Percentiles rank a stretch among this genome's conserved stretches.
Evolutionary conservation across 2,888 invertebrate genomes (phyloP).

Genomic region (Poecilobothrus nobilitatus): DNA sequence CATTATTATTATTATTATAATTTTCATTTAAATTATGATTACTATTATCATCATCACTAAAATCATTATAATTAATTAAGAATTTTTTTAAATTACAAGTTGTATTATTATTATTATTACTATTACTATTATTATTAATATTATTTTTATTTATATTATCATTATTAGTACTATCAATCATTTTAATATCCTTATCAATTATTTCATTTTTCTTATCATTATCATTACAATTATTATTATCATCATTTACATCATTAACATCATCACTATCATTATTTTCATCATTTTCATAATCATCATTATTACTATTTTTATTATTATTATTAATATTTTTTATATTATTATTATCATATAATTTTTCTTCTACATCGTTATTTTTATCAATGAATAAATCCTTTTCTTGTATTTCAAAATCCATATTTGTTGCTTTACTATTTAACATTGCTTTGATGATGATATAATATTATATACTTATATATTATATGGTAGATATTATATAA

Average conservation of each 20-base stretch:
- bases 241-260: background rate
- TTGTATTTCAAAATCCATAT: background rate
- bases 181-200: too few relatives aligned
- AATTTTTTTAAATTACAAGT: background rate
- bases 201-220: background rate
- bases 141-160: too few relatives aligned
- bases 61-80: background rate
- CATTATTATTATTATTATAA: background rate
- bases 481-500: too few relatives aligned
- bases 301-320: background rate
- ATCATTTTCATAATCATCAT: background rate
- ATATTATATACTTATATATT: too few relatives aligned
- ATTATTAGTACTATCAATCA: background rate
- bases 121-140: background rate
- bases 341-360: background rate
- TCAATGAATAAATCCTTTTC: conserved; percentile 1
- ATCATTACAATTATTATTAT: background rate
- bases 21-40: background rate
- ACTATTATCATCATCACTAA: too few relatives aligned
- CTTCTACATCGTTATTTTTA: background rate
- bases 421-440: background rate
- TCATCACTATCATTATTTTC: background rate
- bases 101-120: background rate
- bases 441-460: too few relatives aligned
- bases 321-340: background rate